Evolutionary conservation across 2,888 invertebrate species (phyloP), one percentile per base, ranked within the genome.

Genomic region (Macaria liturata): DNA sequence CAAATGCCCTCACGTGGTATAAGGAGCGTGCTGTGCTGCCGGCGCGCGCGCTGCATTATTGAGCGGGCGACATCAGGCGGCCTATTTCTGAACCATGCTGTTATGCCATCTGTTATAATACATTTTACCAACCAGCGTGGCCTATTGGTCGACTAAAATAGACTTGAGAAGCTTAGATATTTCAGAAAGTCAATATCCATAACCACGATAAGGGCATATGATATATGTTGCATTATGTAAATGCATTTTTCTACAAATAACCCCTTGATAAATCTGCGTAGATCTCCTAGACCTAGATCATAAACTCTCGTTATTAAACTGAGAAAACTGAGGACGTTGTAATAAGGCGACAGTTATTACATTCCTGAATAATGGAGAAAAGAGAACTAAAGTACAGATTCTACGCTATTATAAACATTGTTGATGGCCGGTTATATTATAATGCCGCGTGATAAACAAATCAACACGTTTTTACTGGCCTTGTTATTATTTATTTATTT

Each of bases 321-420:
- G 42, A 45, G 47, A 53, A 49, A 34, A 45, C 44, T 9, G 40
- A 48, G 37, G 31, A 49, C 46, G 42, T 46, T 42, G 49, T 58
- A 49, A 58, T 49, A 59, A 58, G 58, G 32, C 47, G 49, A 54
- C 51, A 49, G 61, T 65, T 61, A 61, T 65, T 65, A 58, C 54
- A 54, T 61, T 56, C 50, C 45, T 57, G 57, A 57, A 53, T 49
- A 53, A 58, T 49, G 42, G 30, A 49, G 46, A 53, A 44, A 57
- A 50, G 56, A 47, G 49, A 49, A 53, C 52, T 53, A 57, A 42
- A 53, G 49, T 42, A n/a, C 43, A 32, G 40, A 49, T 39, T 31
- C 34, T 39, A 49, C 46, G 49, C 40, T 53, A 9, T 42, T 32
- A 32, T 46, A 49, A 9, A 46, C 46, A 58, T 53, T 58, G 53